Evolutionary conservation across 1,140 invertebrate species (phyloP), one percentile per base, ranked within the genome.

Genomic region (Cylas formicarius): DNA sequence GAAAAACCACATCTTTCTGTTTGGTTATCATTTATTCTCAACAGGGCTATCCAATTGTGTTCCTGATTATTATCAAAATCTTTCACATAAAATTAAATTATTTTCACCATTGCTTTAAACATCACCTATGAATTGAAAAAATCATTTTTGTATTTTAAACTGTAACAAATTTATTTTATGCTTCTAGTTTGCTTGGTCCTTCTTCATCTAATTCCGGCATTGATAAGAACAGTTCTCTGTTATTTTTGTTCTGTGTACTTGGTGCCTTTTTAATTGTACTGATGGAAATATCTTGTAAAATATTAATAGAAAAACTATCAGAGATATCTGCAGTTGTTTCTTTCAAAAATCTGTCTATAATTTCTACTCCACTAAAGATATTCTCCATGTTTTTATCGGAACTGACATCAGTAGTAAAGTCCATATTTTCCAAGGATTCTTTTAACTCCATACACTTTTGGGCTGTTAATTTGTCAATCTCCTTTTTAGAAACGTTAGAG

Each of bases 191-290:
- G 24, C 54, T 50, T 27, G 56, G 50, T 9, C 39, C 32, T 16
- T 58, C 58, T n/a, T n/a, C n/a, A 23, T 34, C 52, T 34, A 66
- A 55, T 33, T 63, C 60, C 9, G 62, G 62, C 53, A 66, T 64
- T 1, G 61, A 63, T n/a, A 64, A 40, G 42, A 53, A 55, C 5
- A 62, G 53, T 27, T 62, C 55, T 33, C 41, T 22, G 29, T 27
- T 48, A 10, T 10, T 33, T 17, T 11, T 21, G 22, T 19, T 48
- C 11, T 48, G 23, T 5, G 36, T 32, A 8, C 7, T 6, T 6
- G 13, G 11, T 19, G 21, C 8, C 42, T 42, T 41, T 2, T 37
- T 37, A n/a, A n/a, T n/a, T n/a, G n/a, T n/a, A n/a, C n/a, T n/a
- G n/a, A n/a, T n/a, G n/a, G n/a, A n/a, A n/a, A n/a, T n/a, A n/a